Conservation (phyloP, 2,113 vertebrate species). For the Calidris pugnax region DNA sequence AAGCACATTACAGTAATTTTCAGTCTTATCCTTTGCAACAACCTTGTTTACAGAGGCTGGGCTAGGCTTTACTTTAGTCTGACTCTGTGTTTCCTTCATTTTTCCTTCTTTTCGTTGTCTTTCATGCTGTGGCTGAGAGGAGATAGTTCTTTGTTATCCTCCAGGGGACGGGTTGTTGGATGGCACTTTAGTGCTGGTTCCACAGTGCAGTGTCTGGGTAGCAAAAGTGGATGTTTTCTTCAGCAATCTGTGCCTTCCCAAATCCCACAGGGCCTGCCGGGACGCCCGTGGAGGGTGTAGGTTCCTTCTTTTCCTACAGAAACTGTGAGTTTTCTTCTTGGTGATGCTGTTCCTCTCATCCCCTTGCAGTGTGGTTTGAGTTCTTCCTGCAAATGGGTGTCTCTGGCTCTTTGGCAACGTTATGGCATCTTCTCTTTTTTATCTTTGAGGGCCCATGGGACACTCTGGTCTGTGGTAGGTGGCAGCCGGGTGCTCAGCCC, state of each 20-base stretch:
- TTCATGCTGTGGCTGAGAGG: neutral
- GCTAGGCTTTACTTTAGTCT: neutral
- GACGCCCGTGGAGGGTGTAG: neutral
- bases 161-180: neutral
- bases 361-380: neutral
- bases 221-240: neutral
- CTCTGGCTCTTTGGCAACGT: neutral
- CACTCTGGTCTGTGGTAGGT: neutral
- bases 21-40: neutral
- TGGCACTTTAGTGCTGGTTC: neutral
- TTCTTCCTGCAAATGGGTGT: neutral
- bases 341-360: neutral
- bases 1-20: neutral
- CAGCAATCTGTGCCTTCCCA: neutral
- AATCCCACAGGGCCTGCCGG: neutral
- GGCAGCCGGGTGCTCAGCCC: rapidly evolving
- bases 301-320: neutral
- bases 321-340: neutral
- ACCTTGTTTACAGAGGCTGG: neutral
- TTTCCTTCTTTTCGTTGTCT: neutral
- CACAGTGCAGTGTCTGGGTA: neutral
- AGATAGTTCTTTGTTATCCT: neutral
- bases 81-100: neutral
- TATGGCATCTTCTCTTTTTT: neutral
- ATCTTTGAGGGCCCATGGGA: neutral